Evolutionary conservation across 2,797 vertebrate species (phyloP), one percentile per base, ranked within the genome.

Genomic region (Menidia menidia): DNA sequence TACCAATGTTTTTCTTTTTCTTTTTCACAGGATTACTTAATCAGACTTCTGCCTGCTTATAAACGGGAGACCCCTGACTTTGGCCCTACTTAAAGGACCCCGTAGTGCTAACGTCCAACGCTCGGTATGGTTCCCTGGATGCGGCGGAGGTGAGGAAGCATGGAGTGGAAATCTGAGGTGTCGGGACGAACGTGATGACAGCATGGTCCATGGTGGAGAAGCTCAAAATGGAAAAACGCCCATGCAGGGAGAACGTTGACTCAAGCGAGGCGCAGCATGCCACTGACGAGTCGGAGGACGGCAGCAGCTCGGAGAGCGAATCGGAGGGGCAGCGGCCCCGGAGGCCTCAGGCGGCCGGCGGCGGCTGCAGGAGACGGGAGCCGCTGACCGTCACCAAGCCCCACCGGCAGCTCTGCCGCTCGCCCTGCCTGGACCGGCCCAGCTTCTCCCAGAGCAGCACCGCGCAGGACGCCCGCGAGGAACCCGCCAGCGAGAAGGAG

Each of bases 381-480:
- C 95, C 93, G 4, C 89, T 96, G 63, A 88, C 90, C 45, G 75
- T 93, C 47, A 93, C 93, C 33, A 99, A 99, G 82, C 95, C 95
- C 15, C 97, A 99, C 73, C 94, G 97, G 9, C 98, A 97, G 43
- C 96, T 99, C 73, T 99, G 97, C 77, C 96, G 98, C 73, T 98
- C 97, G 19, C 97, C 97, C 0, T 99, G 98, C 87, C 91, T 99
- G 64, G 98, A 99, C 89, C 93, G 92, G 60, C 97, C 98, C 80
- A 99, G 97, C 80, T 99, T 99, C 85, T 99, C 97, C 56, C 97
- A 99, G 89, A 96, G 96, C 88, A 97, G 97, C 87, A 95, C 92
- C 6, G 94, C 95, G 56, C 94, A 95, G 66, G 95, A 95, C 74
- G 87, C 95, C 11, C 97, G 96, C 18, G 60, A 93, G 11, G 96